Base-by-base conservation (phyloP, 2,888 invertebrate genomes). In the Neuroscelio doddi region DNA sequence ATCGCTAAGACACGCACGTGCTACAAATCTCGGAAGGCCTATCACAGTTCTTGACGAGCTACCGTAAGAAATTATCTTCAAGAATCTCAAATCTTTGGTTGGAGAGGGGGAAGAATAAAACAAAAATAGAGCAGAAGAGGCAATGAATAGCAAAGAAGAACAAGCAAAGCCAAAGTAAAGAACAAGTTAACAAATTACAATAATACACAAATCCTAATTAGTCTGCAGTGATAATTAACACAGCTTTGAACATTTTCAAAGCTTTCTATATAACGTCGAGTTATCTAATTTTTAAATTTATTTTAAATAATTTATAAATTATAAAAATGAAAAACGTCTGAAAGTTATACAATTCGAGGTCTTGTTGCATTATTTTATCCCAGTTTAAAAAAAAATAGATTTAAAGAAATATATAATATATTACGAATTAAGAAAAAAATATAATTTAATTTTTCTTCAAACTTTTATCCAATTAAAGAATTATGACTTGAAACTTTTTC, bases 1-100 rank as follows among this genome's bases (percentile, higher is more conserved):
- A 82, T 80, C 81, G 57, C 63, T 49, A 61, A 66, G 72, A 78
- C 76, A 78, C 78, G 78, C 79, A 77, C 79, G 81, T 79, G 81
- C 79, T 76, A 71, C 75, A 68, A 64, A 69, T 72, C 72, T 76
- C 73, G 70, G 72, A 74, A 77, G 74, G 77, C 75, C 74, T 74
- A 75, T 74, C 71, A 72, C 67, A 59, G 68, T 58, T 72, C 73
- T 74, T 41, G 73, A 71, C 68, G 71, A 71, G 78, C 78, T 78
- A 78, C 78, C 73, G 78, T 78, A 74, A 74, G 72, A 64, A 76
- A 70, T 73, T 78, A 77, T 77, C 77, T 76, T 58, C 62, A 68
- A 69, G 71, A 72, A 78, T 78, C 77, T 77, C 69, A 26, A 42
- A 30, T 58, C 46, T 61, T 65, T 55, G 65, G 42, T 47, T 57